Base-by-base conservation (phyloP, 2,113 vertebrate species). In the Damaliscus lunatus region DNA sequence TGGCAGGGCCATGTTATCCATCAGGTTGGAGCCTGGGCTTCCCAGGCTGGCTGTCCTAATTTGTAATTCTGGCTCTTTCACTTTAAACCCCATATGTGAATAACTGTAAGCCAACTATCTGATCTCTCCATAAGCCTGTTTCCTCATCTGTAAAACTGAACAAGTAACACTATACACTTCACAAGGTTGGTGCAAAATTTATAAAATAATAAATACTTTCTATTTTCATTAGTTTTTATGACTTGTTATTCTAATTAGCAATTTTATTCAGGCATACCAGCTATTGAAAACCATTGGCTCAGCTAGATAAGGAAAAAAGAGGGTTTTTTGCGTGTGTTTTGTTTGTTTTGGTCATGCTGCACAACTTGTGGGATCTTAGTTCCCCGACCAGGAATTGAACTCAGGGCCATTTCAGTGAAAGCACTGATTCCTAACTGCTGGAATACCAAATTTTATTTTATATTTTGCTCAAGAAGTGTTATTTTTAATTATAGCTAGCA, bases 401-500 rank as follows among this genome's bases (percentile, higher is more conserved):
- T 19, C 16, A 11, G 46, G 46, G 29, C 46, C 29, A 3, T 31
- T 29, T 11, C 31, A 81, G 48, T 3, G 1, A 52, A 52, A 21
- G 16, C 3, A 81, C 31, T 0, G 1, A 81, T 19, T 81, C 78
- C 16, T 50, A 12, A 50, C 29, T 5, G 1, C 16, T 81, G 29
- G 46, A 52, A 31, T 29, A 21, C 29, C 78, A 81, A 17, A 10
- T 81, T 33, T 81, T 19, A 6, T 81, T 81, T 81, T 21, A 52
- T 52, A 52, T 81, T 81, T 52, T 50, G 5, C 46, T 52, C 16
- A 52, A 50, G 46, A 19, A 81, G 50, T 85, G 17, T 86, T 64
- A 67, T 80, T 94, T 90, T 88, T 93, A 89, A 91, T 94, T 82
- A 88, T 29, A 71, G 31, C n/a, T 91, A 40, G 60, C 62, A 57